These are phyloP conservation scores for Chinchilla lanigera DNA, from an alignment of 2,113 vertebrate genomes.

Conservation along the genomic window DNA sequence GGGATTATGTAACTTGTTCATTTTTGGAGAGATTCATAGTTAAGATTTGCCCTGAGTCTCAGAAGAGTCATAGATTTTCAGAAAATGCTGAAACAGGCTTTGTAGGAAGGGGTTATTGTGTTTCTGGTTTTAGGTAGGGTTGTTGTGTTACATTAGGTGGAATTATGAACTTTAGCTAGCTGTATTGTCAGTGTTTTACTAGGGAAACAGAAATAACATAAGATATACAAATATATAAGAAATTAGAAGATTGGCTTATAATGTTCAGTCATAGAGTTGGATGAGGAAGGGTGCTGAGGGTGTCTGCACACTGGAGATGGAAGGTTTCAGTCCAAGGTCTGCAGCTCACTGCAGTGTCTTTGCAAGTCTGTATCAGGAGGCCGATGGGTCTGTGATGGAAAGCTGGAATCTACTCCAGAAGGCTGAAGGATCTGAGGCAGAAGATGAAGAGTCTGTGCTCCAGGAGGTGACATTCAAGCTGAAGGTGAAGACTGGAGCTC, in stretches of 20 bases:
- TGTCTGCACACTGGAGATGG: too few relatives aligned
- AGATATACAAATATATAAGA: not conserved
- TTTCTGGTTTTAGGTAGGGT: not conserved
- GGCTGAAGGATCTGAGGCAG: too few relatives aligned
- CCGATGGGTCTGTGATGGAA: too few relatives aligned
- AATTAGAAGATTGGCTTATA: not conserved
- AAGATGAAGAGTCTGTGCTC: too few relatives aligned
- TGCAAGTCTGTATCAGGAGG: too few relatives aligned
- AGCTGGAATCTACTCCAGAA: too few relatives aligned
- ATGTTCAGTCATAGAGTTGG: too few relatives aligned
- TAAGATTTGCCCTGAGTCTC: not conserved
- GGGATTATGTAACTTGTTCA: not conserved
- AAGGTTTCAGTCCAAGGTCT: too few relatives aligned
- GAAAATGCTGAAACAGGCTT: not conserved
- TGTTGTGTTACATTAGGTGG: not conserved
- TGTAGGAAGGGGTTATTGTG: not conserved
- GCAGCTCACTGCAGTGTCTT: too few relatives aligned
- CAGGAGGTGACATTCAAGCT: too few relatives aligned
- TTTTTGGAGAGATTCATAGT: not conserved
- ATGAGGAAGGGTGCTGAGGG: too few relatives aligned
- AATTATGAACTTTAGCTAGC: not conserved
- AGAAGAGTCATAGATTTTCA: not conserved
- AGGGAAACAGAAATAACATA: not conserved
- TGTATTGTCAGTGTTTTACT: not conserved
- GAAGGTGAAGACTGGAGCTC: too few relatives aligned